Evolutionary conservation across 2,888 invertebrate species (phyloP), one percentile per base, ranked within the genome.

Genomic region (Clusia tigrina): DNA sequence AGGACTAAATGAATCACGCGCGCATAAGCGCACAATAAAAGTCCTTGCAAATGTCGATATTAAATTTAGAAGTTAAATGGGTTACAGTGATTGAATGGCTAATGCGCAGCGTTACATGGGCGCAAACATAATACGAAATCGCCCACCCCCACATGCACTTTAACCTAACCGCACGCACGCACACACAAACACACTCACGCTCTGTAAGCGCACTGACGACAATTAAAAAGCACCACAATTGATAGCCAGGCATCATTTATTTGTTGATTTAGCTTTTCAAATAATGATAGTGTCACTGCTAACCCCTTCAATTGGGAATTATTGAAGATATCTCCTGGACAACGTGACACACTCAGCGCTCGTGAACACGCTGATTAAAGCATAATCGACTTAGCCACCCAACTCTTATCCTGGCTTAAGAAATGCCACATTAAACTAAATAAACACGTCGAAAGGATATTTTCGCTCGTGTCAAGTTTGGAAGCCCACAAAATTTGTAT

Each of bases 31-130:
- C 18, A 48, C 22, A 48, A 48, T 20, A 6, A 15, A 18, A 48
- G 48, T 20, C 20, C 59, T 60, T 68, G 64, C 74, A 73, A 74
- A 74, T 74, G 76, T 74, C 74, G 70, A 74, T 73, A 74, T 74
- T 74, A 71, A 71, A 70, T 66, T 68, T 65, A 65, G 67, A 69
- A 74, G 72, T 74, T 76, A 74, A 76, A 76, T 74, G 74, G 74
- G 72, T 72, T 74, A 71, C 62, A 22, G 37, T 48, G 22, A 20
- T 48, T 48, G 32, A 12, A 32, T 32, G 32, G 32, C 12, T 15
- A n/a, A 42, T 42, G n/a, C 9, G 5, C 18, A 48, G 48, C n/a
- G n/a, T n/a, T n/a, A n/a, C n/a, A n/a, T n/a, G n/a, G n/a, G n/a
- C n/a, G n/a, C n/a, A n/a, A n/a, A n/a, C n/a, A n/a, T n/a, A n/a